A percentile compares a stretch with the other conserved stretches of the same genome.
Evolutionary conservation across 2,888 invertebrate species (phyloP).

Genomic region (Drosophila cognata): DNA sequence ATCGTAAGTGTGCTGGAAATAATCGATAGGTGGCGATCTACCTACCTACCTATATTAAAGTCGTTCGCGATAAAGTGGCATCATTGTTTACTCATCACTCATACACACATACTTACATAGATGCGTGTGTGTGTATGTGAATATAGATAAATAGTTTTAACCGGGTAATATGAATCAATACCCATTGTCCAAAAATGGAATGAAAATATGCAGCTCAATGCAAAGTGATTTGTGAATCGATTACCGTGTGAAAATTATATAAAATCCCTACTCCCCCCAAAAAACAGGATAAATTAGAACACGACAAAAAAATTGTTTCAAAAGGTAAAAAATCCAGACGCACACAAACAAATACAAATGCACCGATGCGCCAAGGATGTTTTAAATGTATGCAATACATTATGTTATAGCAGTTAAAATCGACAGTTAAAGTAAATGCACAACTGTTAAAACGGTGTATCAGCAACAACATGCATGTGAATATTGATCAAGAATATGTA

Average conservation of each 20-base stretch:
- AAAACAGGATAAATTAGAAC: neutral
- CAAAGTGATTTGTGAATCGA: neutral
- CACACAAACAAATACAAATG: neutral
- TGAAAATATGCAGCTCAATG: neutral
- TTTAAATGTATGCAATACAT: neutral
- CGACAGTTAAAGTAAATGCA: neutral
- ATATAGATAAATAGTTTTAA: constrained; percentile 7
- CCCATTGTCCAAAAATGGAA: neutral
- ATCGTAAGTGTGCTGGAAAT: constrained; percentile 29
- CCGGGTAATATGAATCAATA: neutral
- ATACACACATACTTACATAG: constrained; percentile 1
- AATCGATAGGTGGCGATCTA: constrained; percentile 38
- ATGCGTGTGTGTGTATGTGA: constrained; percentile 10
- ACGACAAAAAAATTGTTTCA: neutral
- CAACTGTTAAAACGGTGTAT: neutral
- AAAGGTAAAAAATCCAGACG: neutral
- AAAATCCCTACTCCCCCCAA: neutral
- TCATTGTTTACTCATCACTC: constrained; percentile 8
- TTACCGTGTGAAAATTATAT: neutral
- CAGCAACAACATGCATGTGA: neutral
- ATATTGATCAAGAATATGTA: neutral
- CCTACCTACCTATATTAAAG: constrained; percentile 14
- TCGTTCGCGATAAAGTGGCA: constrained; percentile 6
- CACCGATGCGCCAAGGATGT: neutral
- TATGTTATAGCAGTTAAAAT: neutral